Evolutionary conservation across 2,888 invertebrate species (phyloP), one percentile per base, ranked within the genome.

Genomic region (Horisme vitalbata): DNA sequence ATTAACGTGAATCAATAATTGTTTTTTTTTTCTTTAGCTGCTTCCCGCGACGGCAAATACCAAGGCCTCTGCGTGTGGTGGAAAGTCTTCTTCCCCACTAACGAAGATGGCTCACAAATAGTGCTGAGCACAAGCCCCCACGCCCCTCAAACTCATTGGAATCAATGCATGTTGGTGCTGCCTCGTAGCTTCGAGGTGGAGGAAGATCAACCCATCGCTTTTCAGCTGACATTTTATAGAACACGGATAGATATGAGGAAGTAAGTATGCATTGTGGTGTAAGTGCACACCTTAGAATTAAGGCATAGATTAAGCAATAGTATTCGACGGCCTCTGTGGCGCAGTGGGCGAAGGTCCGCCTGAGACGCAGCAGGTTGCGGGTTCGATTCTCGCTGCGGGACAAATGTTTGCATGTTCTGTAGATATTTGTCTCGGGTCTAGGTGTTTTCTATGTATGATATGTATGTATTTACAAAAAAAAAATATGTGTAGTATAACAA

Each of bases 1-100:
- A n/a, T n/a, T n/a, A n/a, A n/a, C n/a, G n/a, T n/a, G n/a, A n/a
- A n/a, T n/a, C n/a, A n/a, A n/a, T n/a, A n/a, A n/a, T n/a, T n/a
- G n/a, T n/a, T n/a, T n/a, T n/a, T 13, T 15, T 31, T 28, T 31
- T 23, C 67, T 71, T 4, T 73, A 81, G 91, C 91, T 41, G 88
- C 91, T 14, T 88, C 78, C 30, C 92, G 90, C 71, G 68, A 83
- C 20, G 95, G 94, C 0, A 82, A 81, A 45, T 94, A 93, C 71
- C 93, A 95, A 83, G 95, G 95, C 0, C 76, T 96, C 36, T 95
- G 95, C 68, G 79, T 96, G 33, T 96, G 96, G 96, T 97, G 96
- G 75, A 92, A 93, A 7, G 94, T 95, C 56, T 83, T 86, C 33
- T 96, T 97, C 75, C 94, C 95, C 2, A 85, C 52, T 67, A 76